Percentiles rank a stretch among this genome's conserved stretches.
Evolutionary conservation across 2,797 vertebrate genomes (phyloP).

Genomic region (Microctenopoma lineatum): DNA sequence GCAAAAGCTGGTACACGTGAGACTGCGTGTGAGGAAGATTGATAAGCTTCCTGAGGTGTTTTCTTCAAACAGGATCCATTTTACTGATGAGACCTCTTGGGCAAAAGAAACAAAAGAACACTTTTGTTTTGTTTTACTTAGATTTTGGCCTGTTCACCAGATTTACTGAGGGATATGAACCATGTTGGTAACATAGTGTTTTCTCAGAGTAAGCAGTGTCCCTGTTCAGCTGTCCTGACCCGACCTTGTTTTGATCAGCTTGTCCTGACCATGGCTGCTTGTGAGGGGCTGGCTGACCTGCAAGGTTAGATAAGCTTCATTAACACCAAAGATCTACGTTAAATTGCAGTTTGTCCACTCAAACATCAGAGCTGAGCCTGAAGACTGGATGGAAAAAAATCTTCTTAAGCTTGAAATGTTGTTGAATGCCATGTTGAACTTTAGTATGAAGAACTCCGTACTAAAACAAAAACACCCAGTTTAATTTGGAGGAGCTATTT

Average conservation of each 20-base stretch:
- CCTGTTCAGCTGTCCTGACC: constrained; percentile 10
- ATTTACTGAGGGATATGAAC: background rate
- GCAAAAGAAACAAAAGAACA: background rate
- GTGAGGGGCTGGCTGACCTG: constrained; percentile 36
- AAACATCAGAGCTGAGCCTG: constrained; percentile 23
- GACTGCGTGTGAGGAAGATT: constrained; percentile 38
- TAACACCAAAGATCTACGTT: constrained; percentile 2
- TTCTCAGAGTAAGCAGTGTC: background rate
- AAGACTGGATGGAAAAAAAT: background rate
- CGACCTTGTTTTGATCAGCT: constrained; percentile 39
- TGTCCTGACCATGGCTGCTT: constrained; percentile 37
- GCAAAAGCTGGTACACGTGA: constrained; percentile 14
- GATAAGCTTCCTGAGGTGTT: constrained; percentile 37
- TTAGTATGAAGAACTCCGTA: constrained; percentile 19
- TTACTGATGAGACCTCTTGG: constrained; percentile 8
- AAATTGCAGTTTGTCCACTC: constrained; percentile 2
- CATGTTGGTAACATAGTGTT: background rate
- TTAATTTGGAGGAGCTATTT: constrained; percentile 72
- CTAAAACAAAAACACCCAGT: constrained; percentile 65
- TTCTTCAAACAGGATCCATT: constrained; percentile 22
- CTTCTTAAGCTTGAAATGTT: constrained; percentile 6
- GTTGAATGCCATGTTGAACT: constrained; percentile 34
- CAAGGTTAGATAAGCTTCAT: constrained; percentile 45
- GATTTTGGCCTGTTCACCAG: background rate
- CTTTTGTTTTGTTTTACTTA: background rate